Conservation (phyloP, 92 coral and sea anemone genomes). For the Epizoanthus scotinus region DNA sequence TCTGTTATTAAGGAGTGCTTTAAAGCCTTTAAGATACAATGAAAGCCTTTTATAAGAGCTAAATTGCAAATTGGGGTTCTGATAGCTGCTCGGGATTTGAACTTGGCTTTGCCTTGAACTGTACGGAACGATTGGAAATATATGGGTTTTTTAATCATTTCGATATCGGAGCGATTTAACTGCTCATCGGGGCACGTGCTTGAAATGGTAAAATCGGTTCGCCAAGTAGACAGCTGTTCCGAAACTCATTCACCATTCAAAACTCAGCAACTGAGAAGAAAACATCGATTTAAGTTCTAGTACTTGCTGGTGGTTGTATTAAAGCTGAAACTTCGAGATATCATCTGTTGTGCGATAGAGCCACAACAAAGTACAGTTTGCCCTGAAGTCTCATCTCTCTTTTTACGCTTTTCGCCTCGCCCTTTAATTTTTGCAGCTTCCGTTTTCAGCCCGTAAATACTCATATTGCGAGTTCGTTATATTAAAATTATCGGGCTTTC, state of each 20-base stretch:
- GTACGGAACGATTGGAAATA: conserved; percentile 5
- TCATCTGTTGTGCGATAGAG: neutral
- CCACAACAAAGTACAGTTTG: neutral
- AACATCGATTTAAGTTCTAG: conserved; percentile 21
- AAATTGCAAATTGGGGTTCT: conserved; percentile 24
- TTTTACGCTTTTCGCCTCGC: neutral
- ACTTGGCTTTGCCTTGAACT: neutral
- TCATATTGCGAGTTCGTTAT: conserved; percentile 37
- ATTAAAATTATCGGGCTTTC: conserved; percentile 36
- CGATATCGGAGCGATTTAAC: conserved; percentile 3
- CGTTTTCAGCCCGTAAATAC: conserved; percentile 29
- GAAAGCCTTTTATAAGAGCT: conserved; percentile 24
- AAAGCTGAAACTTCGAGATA: conserved; percentile 8
- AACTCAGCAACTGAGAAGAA: conserved; percentile 26
- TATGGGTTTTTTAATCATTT: conserved; percentile 14
- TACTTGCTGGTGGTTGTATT: conserved; percentile 40
- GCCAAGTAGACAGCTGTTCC: conserved; percentile 32
- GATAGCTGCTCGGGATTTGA: neutral
- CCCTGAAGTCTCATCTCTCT: neutral
- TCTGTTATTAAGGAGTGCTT: conserved; percentile 44
- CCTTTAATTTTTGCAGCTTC: conserved; percentile 16
- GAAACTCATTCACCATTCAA: conserved; percentile 34
- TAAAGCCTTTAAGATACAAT: conserved; percentile 30
- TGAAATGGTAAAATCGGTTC: conserved; percentile 26
- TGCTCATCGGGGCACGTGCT: conserved; percentile 26